Evolutionary conservation across 2,113 vertebrate genomes (phyloP), one percentile per base, ranked within the genome.

Genomic region (Lichenostomus cassidix): DNA sequence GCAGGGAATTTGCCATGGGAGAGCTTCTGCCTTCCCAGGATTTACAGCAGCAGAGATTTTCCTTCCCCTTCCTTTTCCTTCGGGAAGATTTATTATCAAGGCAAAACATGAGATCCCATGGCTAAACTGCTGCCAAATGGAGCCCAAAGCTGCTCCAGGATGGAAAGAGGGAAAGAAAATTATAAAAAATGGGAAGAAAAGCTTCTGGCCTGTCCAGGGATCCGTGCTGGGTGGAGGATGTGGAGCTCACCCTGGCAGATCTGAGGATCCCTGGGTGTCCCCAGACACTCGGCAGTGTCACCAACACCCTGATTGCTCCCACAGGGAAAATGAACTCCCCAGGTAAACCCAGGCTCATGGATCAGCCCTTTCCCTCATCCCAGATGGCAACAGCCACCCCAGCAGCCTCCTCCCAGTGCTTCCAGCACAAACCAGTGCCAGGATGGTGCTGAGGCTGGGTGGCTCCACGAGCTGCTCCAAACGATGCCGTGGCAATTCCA

Each of bases 401-500:
- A 64, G 79, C 39, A 60, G 11, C 28, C 22, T 20, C 2, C 1
- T 65, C 44, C 64, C 74, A 44, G 53, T 73, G 70, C 56, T 74
- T 1, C 93, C 95, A 95, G 78, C 70, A 62, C 50, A 81, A 63
- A 90, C 86, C 78, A 90, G 65, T 31, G 8, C 20, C 62, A 52
- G 52, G 83, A 31, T 0, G 2, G 68, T 11, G 76, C 47, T 19
- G 62, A 29, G 58, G 63, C 39, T 20, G 17, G 4, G 33, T 42
- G 31, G 85, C 17, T 73, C 49, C 2, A 1, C 11, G 25, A 46
- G 20, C 64, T 56, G 68, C 59, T 83, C 86, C 50, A 44, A 35
- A 58, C 0, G 0, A 13, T 8, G 23, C 44, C 0, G 0, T 10
- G 20, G 33, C 0, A 3, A 65, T 9, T 4, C 29, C 3, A 0